Percentiles rank a stretch among this genome's conserved stretches.
phyloP scores from a whole-genome alignment of 2,888 invertebrate genomes.

The Noctua comes region DNA sequence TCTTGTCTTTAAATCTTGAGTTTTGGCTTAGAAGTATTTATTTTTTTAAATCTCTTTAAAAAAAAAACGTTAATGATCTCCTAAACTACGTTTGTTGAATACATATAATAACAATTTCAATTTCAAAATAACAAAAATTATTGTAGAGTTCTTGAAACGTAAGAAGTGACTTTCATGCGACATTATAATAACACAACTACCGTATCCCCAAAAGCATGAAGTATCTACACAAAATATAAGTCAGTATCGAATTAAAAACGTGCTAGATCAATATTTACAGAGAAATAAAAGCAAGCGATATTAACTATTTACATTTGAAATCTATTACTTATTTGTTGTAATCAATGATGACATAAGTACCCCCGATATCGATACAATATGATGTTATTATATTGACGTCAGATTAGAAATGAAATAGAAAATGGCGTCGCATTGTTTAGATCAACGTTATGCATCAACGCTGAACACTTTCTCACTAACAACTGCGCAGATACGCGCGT shows the following conservation, averaged over 20 bases:
- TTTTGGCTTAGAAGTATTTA: background rate
- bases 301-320: background rate
- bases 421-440: conserved; percentile 38
- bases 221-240: background rate
- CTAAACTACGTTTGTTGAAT: background rate
- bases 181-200: background rate
- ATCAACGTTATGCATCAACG: conserved; percentile 16
- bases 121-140: background rate
- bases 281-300: background rate
- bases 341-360: conserved; percentile 1
- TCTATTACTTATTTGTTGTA: background rate
- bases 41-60: background rate
- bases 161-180: background rate
- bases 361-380: background rate
- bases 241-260: background rate
- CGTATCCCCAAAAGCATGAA: background rate
- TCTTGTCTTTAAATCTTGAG: background rate
- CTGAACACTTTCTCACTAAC: conserved; percentile 25
- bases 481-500: conserved; percentile 35
- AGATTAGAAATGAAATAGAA: conserved; percentile 3
- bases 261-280: background rate
- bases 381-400: background rate
- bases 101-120: background rate
- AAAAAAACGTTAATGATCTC: background rate
- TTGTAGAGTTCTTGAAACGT: background rate